Evolutionary conservation across 2,113 vertebrate species (phyloP).

Genomic region (Stigmatopora argus): DNA sequence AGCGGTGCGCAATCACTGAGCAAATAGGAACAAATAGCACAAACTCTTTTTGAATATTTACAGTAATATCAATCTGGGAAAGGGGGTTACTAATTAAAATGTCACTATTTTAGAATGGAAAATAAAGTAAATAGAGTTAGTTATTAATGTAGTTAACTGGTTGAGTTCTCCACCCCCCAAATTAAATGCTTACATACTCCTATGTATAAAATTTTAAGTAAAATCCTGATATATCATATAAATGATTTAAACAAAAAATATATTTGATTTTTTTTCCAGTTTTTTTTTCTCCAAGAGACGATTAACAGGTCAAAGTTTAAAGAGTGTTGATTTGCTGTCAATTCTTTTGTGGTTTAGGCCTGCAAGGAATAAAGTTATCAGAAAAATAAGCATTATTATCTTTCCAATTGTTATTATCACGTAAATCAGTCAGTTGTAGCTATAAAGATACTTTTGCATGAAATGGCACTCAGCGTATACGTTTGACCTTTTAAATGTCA

Average conservation of each 20-base stretch:
- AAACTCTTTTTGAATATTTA: background rate
- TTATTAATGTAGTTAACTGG: conserved; percentile 5
- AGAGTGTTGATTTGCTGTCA: too few relatives aligned
- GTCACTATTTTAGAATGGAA: background rate
- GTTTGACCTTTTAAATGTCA: conserved; percentile 28
- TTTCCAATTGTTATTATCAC: background rate
- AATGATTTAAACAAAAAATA: too few relatives aligned
- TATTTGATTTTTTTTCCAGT: too few relatives aligned
- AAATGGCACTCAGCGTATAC: conserved; percentile 8
- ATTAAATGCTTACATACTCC: too few relatives aligned
- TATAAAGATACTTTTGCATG: conserved; percentile 18
- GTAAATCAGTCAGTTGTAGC: conserved; percentile 8
- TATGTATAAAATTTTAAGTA: too few relatives aligned
- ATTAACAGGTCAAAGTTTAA: too few relatives aligned
- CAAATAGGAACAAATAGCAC: background rate
- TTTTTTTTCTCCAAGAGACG: too few relatives aligned
- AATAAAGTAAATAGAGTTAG: background rate
- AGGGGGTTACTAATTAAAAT: background rate
- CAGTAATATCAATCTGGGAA: background rate
- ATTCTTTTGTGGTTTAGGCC: too few relatives aligned
- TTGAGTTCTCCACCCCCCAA: background rate
- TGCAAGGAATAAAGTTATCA: background rate
- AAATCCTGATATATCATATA: too few relatives aligned
- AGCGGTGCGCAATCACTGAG: background rate
- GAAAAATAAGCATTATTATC: background rate